A percentile compares a stretch with the other conserved stretches of the same genome.
Evolutionary conservation across 2,113 vertebrate species (phyloP).

Genomic region (Sakesphorus luctuosus): DNA sequence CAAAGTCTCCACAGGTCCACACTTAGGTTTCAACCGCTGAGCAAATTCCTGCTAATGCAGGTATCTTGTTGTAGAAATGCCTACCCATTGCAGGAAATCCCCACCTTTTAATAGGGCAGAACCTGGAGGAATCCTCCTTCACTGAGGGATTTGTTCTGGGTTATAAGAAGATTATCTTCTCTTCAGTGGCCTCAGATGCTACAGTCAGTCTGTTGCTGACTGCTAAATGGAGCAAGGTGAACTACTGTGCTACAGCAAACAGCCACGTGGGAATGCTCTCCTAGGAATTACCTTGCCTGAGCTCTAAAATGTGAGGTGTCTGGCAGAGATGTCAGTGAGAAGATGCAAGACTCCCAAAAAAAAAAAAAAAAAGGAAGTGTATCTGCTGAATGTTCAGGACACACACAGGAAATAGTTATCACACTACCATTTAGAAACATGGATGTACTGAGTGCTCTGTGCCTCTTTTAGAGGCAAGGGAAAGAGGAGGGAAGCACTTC

Average conservation of each 20-base stretch:
- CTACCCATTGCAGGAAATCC: background rate
- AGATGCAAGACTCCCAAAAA: background rate
- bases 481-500: background rate
- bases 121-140: constrained; percentile 24
- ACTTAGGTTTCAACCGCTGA: background rate
- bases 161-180: background rate
- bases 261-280: background rate
- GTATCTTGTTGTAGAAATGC: background rate
- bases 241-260: background rate
- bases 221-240: constrained; percentile 57
- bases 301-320: background rate
- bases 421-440: accelerated
- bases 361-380: no score
- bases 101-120: background rate
- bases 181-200: background rate
- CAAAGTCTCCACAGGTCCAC: background rate
- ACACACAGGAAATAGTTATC: accelerated
- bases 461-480: background rate
- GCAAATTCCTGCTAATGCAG: background rate
- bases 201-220: accelerated
- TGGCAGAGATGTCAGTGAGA: background rate
- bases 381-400: background rate
- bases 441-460: background rate
- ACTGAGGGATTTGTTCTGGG: background rate
- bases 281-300: background rate